A percentile compares a stretch with the other conserved stretches of the same genome.
These are phyloP conservation scores for Pachycephus smyrnensis DNA, from an alignment of 2,888 invertebrate genomes.

Conservation along the genomic window DNA sequence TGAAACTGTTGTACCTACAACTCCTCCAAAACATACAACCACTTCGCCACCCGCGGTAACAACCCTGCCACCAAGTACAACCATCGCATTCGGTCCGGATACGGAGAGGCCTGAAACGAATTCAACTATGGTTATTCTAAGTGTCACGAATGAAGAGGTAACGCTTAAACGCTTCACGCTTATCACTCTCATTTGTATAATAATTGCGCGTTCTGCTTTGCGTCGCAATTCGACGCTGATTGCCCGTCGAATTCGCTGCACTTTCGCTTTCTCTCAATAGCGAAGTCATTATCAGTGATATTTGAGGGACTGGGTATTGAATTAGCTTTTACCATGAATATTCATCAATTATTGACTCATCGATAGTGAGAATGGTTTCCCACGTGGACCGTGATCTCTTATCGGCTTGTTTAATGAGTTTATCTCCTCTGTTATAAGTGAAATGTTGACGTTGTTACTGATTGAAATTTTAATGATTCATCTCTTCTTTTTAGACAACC, in stretches of 20 bases:
- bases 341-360: slow-evolving; percentile 4
- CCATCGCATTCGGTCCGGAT: slow-evolving; percentile 12
- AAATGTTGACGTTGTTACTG: slow-evolving; percentile 5
- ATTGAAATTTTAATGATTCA: background rate
- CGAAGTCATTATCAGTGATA: slow-evolving; percentile 12
- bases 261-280: background rate
- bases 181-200: slow-evolving; percentile 19
- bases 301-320: background rate
- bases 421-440: background rate
- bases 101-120: slow-evolving; percentile 45
- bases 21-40: slow-evolving; percentile 40
- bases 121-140: slow-evolving; percentile 47
- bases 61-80: slow-evolving; percentile 20
- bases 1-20: slow-evolving; percentile 34
- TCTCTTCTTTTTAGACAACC: slow-evolving; percentile 22
- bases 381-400: background rate
- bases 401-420: background rate
- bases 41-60: slow-evolving; percentile 31
- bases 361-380: slow-evolving; percentile 3
- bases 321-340: background rate
- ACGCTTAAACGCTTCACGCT: slow-evolving; percentile 58
- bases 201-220: background rate
- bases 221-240: background rate
- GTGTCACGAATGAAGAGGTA: slow-evolving; percentile 62
- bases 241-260: background rate